Conservation (phyloP, 2,888 invertebrate species). For the Drosophila paranaensis region DNA sequence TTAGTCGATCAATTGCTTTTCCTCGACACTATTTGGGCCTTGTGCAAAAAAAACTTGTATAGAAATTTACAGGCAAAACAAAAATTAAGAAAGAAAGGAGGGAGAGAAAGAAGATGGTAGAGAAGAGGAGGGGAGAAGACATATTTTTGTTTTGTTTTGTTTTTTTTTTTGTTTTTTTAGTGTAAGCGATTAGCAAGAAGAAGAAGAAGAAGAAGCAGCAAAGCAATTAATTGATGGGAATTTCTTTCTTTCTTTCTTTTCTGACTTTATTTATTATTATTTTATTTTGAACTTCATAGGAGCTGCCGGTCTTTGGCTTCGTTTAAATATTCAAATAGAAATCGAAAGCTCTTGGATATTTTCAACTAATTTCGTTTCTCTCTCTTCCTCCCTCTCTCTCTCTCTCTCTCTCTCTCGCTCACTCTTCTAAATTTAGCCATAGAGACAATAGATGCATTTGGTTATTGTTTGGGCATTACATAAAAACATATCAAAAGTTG, state of each 20-base stretch:
- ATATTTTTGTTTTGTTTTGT: too few species aligned
- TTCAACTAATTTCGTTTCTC: conserved; percentile 25
- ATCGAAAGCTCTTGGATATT: conserved; percentile 76
- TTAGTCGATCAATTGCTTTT: not conserved
- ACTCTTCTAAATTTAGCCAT: conserved; percentile 62
- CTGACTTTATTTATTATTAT: conserved; percentile 9
- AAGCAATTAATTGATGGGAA: conserved; percentile 77
- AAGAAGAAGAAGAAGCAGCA: conserved; percentile 23
- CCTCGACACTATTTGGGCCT: conserved; percentile 2
- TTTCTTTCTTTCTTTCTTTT: conserved; percentile 63
- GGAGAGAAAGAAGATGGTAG: conserved; percentile 12
- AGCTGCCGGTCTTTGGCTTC: conserved; percentile 69
- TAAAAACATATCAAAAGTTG: conserved; percentile 44
- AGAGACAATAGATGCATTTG: conserved; percentile 61
- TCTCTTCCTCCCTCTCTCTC: not conserved
- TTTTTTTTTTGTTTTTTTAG: conserved; percentile 17
- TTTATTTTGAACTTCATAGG: conserved; percentile 13
- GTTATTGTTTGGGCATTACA: conserved; percentile 52
- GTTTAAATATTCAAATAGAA: conserved; percentile 77
- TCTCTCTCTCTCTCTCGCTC: not conserved
- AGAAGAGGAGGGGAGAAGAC: conserved; percentile 12
- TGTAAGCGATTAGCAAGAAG: conserved; percentile 14
- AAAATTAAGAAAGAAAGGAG: conserved; percentile 16
- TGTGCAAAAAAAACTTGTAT: conserved; percentile 55
- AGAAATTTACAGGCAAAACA: conserved; percentile 57